These are phyloP conservation scores for Malurus splendens DNA, from an alignment of 2,797 vertebrate genomes.

Conservation along the genomic window DNA sequence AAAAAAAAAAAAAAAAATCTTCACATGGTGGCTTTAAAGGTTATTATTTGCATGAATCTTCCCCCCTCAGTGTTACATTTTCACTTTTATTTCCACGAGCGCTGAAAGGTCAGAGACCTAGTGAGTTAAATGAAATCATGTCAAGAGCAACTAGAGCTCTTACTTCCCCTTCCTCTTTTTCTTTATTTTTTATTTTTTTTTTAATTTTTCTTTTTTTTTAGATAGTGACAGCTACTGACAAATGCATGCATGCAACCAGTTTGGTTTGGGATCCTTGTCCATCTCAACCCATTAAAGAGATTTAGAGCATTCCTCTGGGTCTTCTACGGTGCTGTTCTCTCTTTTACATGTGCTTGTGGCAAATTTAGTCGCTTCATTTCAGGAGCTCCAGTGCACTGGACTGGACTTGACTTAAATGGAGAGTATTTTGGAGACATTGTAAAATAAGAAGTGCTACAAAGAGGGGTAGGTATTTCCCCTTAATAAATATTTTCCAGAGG, in stretches of 20 bases:
- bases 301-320: not conserved
- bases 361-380: not conserved
- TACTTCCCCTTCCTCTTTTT: not conserved
- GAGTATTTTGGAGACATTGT: not conserved
- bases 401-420: not conserved
- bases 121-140: conserved; percentile 43
- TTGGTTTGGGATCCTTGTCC: not conserved
- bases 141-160: conserved; percentile 20
- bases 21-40: conserved; percentile 33
- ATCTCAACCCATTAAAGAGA: not conserved
- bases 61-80: conserved; percentile 11
- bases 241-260: not conserved
- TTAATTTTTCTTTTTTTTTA: not conserved
- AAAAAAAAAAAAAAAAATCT: not conserved
- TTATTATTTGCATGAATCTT: conserved; percentile 51
- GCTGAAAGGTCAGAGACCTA: conserved; percentile 46
- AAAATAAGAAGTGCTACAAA: not conserved
- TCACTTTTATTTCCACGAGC: conserved; percentile 24
- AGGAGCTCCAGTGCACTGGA: not conserved
- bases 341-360: not conserved
- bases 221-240: not conserved
- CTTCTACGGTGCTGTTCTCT: not conserved
- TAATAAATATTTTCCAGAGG: not conserved
- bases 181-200: not conserved
- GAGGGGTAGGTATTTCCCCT: not conserved